phyloP scores from a whole-genome alignment of 1,140 invertebrate genomes.

The Glossosoma conforme region DNA sequence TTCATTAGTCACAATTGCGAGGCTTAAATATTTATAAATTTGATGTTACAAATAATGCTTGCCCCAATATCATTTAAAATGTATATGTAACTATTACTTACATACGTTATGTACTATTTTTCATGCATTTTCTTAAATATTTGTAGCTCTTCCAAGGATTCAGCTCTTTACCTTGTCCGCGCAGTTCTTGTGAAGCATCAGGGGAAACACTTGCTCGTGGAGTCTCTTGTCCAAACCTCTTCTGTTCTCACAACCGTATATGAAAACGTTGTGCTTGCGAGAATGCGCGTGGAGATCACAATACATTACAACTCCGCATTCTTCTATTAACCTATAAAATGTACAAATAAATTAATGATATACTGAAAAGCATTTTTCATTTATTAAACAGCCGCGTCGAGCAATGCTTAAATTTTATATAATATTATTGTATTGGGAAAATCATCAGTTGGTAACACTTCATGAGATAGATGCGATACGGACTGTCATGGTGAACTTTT shows the following conservation, averaged over 20 bases:
- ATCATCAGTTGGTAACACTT: not conserved
- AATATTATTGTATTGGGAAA: not conserved
- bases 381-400: not conserved
- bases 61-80: no score
- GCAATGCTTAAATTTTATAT: not conserved
- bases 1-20: not conserved
- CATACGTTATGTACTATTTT: no score
- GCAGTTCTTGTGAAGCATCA: constrained; percentile 89
- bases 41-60: no score
- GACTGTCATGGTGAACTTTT: no score
- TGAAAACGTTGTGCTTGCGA: constrained; percentile 89
- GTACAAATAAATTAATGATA: not conserved
- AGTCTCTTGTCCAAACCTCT: constrained; percentile 69
- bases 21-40: no score
- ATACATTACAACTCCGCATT: constrained; percentile 88
- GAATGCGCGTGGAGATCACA: constrained; percentile 96
- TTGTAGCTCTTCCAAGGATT: no score
- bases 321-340: constrained; percentile 70
- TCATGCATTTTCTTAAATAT: no score
- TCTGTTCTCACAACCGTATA: constrained; percentile 92
- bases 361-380: not conserved
- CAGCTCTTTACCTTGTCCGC: constrained; percentile 87
- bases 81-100: no score
- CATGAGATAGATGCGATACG: no score
- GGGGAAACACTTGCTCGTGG: constrained; percentile 84